Evolutionary conservation across 2,113 vertebrate genomes (phyloP).

Genomic region (Thomomys bottae): DNA sequence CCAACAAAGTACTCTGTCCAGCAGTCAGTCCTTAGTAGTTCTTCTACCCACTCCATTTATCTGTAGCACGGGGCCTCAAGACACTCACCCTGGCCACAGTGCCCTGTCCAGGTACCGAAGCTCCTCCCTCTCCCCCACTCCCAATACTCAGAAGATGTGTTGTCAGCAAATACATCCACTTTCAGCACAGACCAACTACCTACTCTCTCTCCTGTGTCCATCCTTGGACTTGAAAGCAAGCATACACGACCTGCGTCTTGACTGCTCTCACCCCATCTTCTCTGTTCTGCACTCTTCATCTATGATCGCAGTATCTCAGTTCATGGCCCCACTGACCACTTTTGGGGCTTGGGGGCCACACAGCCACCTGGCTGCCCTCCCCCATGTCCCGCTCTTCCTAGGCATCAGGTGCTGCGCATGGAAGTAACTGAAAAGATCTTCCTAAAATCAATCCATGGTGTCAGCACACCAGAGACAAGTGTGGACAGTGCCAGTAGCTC

Average conservation of each 20-base stretch:
- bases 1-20: background rate
- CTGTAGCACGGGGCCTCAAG: background rate
- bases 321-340: background rate
- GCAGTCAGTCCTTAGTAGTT: background rate
- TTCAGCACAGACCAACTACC: background rate
- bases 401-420: too few species aligned
- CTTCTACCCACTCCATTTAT: background rate
- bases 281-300: background rate
- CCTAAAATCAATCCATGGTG: background rate
- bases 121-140: background rate
- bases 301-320: background rate
- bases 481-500: too few species aligned
- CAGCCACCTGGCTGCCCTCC: accelerated
- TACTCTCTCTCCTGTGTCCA: background rate
- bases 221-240: background rate
- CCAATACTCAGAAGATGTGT: accelerated
- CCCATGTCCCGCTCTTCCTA: too few species aligned
- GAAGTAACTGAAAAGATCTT: background rate
- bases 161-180: accelerated
- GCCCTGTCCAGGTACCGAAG: background rate
- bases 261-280: background rate
- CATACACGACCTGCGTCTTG: background rate
- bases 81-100: background rate
- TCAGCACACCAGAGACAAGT: too few species aligned
- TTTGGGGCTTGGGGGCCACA: background rate